Percentiles rank a stretch among this genome's conserved stretches.
These are phyloP conservation scores for Nasalis larvatus DNA, from an alignment of 2,113 vertebrate genomes.

Conservation along the genomic window DNA sequence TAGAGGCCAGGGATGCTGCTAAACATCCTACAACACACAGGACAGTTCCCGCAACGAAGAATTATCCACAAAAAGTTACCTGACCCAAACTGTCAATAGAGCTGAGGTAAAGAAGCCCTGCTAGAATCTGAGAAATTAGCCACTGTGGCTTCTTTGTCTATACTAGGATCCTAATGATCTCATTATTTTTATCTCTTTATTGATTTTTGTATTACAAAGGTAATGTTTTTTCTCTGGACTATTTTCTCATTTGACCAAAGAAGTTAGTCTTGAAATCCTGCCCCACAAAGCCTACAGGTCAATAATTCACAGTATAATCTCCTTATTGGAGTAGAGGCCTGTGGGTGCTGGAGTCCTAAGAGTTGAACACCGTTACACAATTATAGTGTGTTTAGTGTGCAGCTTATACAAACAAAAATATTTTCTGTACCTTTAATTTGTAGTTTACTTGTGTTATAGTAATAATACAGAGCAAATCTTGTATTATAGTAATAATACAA, in stretches of 20 bases:
- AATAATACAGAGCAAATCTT: neutral
- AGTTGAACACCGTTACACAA: neutral
- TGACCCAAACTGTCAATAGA: neutral
- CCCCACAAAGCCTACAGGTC: neutral
- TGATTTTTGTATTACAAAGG: neutral
- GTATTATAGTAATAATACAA: neutral
- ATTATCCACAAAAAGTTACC: neutral
- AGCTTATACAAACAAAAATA: neutral
- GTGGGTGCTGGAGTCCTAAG: neutral
- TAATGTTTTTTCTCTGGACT: neutral
- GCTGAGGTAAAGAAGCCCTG: neutral
- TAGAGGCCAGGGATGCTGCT: neutral
- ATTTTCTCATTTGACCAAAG: neutral
- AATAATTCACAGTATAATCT: neutral
- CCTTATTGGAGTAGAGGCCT: neutral
- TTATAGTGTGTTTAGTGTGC: neutral
- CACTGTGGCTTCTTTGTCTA: neutral
- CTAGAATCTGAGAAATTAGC: neutral
- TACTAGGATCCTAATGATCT: neutral
- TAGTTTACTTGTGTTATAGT: neutral
- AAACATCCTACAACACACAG: neutral
- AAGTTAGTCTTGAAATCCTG: conserved; percentile 1
- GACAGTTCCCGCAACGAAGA: neutral
- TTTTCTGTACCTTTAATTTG: neutral
- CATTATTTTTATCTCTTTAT: neutral